Evolutionary conservation across 2,888 invertebrate genomes (phyloP), one percentile per base, ranked within the genome.

Genomic region (Therioaphis trifolii): DNA sequence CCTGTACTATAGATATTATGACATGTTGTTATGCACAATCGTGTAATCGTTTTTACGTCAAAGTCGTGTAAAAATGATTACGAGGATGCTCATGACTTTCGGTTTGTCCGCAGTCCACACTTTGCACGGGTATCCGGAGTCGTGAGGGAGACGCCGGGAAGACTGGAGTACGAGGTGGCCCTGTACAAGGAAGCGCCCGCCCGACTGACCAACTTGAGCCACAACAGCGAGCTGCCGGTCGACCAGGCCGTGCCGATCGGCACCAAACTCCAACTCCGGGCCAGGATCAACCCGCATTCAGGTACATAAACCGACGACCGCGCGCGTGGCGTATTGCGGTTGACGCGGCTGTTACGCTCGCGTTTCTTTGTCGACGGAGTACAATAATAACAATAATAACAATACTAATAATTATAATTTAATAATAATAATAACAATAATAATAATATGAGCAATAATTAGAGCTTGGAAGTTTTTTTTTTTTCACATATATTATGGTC

Each of bases 91-190:
- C n/a, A n/a, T n/a, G n/a, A n/a, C 18, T 4, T 75, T 11, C 12
- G 40, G 1, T 68, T 40, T 68, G 35, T 55, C 7, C 1, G 63
- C 89, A 96, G 96, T 88, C 95, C 95, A 0, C 94, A 95, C 87
- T 94, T 94, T 61, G 95, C 95, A 0, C 91, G 96, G 84, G 95
- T 96, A 11, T 95, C 95, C 0, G 96, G 96, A 2, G 94, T 96
- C 5, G 96, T 96, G 18, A 95, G 96, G 87, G 96, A 96, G 89
- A 94, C 94, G 0, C 95, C 96, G 0, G 95, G 95, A 0, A 91
- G 94, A 3, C 89, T 96, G 84, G 96, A 96, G 88, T 96, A 96
- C 88, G 95, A 95, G 88, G 95, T 96, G 49, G 95, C 95, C 0
- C 89, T 96, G 14, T 96, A 95, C 89, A 94, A 95, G 87, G 95